Conservation (phyloP, 2,888 invertebrate species). For the Ophion obscuratus region DNA sequence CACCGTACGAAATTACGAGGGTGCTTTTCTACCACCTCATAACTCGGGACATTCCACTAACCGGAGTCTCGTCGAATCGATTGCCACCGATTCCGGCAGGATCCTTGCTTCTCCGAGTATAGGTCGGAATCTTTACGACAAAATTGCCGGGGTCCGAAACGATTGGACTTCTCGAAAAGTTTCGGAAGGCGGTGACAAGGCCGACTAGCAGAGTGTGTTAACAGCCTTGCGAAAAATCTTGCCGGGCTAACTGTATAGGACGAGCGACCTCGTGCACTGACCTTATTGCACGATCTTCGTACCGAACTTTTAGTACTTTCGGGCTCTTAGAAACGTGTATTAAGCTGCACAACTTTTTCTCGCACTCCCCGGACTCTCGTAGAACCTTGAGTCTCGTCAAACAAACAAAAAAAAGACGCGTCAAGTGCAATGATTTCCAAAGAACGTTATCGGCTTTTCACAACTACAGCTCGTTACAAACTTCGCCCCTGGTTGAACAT, state of each 20-base stretch:
- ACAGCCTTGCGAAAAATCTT: slow-evolving; percentile 29
- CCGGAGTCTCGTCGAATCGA: slow-evolving; percentile 42
- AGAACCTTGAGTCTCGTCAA: background rate
- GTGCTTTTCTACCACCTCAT: slow-evolving; percentile 26
- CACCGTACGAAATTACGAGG: slow-evolving; percentile 26
- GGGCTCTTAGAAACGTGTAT: slow-evolving; percentile 2
- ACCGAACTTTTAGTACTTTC: slow-evolving; percentile 27
- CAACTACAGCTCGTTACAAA: slow-evolving; percentile 12
- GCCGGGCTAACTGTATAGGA: background rate
- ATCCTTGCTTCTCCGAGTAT: slow-evolving; percentile 14
- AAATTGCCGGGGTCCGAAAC: slow-evolving; percentile 30
- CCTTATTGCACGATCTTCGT: slow-evolving; percentile 12
- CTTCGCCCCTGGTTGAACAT: background rate
- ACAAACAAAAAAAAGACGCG: background rate
- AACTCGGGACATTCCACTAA: slow-evolving; percentile 47
- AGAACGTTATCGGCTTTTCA: background rate
- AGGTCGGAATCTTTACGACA: slow-evolving; percentile 31
- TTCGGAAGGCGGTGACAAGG: slow-evolving; percentile 6
- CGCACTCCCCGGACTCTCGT: background rate
- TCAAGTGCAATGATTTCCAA: slow-evolving; percentile 31
- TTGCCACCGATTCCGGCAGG: slow-evolving; percentile 39
- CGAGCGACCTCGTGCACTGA: background rate
- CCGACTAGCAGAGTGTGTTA: slow-evolving; percentile 15
- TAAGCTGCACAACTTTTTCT: slow-evolving; percentile 41
- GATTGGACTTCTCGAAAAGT: slow-evolving; percentile 32